phyloP scores from a whole-genome alignment of 2,797 vertebrate species.

The Macrochelys suwanniensis region DNA sequence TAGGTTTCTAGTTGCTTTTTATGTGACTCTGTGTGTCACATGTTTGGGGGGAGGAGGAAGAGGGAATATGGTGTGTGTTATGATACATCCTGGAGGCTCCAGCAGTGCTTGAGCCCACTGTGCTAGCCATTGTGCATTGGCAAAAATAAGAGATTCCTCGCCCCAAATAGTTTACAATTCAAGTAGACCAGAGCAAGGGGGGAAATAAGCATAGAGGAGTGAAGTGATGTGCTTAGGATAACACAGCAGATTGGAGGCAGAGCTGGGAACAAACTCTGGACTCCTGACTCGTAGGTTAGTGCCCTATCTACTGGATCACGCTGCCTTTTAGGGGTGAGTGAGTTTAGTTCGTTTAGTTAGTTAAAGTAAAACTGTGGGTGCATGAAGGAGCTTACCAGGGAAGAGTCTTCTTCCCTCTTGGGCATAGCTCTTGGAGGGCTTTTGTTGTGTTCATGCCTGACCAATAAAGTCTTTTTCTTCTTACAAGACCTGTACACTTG shows the following conservation, averaged over 20 bases:
- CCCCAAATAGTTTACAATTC: neutral
- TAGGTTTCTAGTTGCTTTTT: neutral
- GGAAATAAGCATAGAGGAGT: neutral
- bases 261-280: neutral
- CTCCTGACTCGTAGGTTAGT: neutral
- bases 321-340: neutral
- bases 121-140: neutral
- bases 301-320: neutral
- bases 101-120: neutral
- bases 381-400: neutral
- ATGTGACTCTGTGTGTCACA: neutral
- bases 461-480: fast-evolving
- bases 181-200: neutral
- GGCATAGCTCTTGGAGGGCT: neutral
- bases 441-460: neutral
- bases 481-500: fast-evolving
- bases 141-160: neutral
- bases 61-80: neutral
- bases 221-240: too few relatives aligned
- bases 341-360: too few relatives aligned
- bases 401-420: too few relatives aligned
- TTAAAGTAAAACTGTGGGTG: neutral
- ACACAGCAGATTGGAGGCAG: neutral
- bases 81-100: neutral
- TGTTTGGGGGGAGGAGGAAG: neutral